A percentile compares a stretch with the other conserved stretches of the same genome.
phyloP scores from a whole-genome alignment of 2,113 vertebrate species.

The Eretmochelys imbricata region DNA sequence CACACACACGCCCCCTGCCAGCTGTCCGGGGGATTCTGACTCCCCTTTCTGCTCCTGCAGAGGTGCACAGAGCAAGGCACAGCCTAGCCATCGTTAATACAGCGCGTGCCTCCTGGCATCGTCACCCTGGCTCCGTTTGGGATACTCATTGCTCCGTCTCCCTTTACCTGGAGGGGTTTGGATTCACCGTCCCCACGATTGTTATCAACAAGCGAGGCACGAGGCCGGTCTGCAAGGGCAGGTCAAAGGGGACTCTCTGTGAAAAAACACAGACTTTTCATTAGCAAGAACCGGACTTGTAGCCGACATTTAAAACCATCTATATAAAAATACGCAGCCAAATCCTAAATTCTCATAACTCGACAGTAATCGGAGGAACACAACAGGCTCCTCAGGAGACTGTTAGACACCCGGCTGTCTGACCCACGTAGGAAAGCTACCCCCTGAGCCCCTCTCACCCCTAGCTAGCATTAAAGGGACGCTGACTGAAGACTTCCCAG shows the following conservation, averaged over 20 bases:
- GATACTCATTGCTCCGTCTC: accelerated
- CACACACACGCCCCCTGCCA: neutral
- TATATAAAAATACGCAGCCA: neutral
- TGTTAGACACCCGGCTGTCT: neutral
- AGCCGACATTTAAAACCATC: accelerated
- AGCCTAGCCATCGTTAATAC: neutral
- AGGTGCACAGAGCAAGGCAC: neutral
- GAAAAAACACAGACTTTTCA: neutral
- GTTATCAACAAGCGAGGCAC: slow-evolving; percentile 74
- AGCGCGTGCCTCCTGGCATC: neutral
- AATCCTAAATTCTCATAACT: neutral
- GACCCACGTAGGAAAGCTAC: neutral
- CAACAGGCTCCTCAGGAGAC: neutral
- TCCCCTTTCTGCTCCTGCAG: neutral
- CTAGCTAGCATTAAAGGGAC: neutral
- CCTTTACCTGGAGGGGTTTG: slow-evolving; percentile 70
- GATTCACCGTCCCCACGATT: slow-evolving; percentile 66
- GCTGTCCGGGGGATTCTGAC: neutral
- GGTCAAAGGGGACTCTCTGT: slow-evolving; percentile 75
- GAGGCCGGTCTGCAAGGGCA: slow-evolving; percentile 71
- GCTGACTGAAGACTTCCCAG: neutral
- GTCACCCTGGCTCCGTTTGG: accelerated
- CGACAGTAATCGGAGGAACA: neutral
- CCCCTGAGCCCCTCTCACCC: neutral
- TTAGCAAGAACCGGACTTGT: accelerated